These are phyloP conservation scores for Pseudomyrmex flavicornis DNA, from an alignment of 1,140 invertebrate species.

Conservation along the genomic window DNA sequence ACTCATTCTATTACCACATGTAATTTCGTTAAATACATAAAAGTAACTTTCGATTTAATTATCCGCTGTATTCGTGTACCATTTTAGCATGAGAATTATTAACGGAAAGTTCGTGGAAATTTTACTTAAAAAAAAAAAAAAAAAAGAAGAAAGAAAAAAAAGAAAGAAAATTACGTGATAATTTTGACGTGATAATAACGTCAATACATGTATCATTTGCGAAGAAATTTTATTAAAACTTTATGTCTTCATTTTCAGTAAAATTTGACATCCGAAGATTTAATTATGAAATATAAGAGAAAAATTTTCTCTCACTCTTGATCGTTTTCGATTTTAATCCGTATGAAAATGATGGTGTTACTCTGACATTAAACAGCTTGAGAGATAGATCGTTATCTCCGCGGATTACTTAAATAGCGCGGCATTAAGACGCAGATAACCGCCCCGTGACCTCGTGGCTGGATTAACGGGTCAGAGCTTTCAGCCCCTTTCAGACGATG, in stretches of 20 bases:
- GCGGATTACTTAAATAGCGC: slow-evolving; percentile 54
- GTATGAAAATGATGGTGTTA: slow-evolving; percentile 13
- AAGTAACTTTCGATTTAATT: not conserved
- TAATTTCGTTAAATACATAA: slow-evolving; percentile 11
- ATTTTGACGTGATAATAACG: not conserved
- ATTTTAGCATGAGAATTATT: too few species aligned
- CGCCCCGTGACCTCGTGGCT: slow-evolving; percentile 31
- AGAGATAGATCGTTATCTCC: slow-evolving; percentile 47
- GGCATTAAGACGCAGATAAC: slow-evolving; percentile 57
- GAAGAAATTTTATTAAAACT: too few species aligned
- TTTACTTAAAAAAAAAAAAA: too few species aligned
- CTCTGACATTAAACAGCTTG: slow-evolving; percentile 30
- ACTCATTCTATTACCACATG: not conserved
- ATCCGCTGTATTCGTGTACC: not conserved
- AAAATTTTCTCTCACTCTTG: too few species aligned
- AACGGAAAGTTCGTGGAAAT: too few species aligned
- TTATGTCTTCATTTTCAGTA: too few species aligned
- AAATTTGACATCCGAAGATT: too few species aligned
- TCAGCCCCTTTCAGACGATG: slow-evolving; percentile 37
- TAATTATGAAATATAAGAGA: too few species aligned
- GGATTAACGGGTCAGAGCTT: slow-evolving; percentile 56
- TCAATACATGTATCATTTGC: not conserved
- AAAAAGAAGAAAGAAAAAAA: too few species aligned
- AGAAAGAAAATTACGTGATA: too few species aligned
- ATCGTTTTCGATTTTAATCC: not conserved